phyloP scores from a whole-genome alignment of 2,797 vertebrate species.

The Enteromius radiatus region DNA sequence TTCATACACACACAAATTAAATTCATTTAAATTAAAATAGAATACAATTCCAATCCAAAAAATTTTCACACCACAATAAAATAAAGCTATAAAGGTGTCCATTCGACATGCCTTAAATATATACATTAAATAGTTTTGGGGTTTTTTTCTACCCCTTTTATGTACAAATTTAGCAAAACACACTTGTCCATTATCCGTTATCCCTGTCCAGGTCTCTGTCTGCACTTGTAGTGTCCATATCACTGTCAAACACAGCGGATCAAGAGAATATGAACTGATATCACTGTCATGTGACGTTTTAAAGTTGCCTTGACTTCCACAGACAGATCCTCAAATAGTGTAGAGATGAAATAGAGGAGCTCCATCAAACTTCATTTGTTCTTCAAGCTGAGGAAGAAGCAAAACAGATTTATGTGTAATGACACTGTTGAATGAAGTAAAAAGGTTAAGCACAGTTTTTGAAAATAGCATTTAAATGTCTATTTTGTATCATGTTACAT shows the following conservation, averaged over 20 bases:
- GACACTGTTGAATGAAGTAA: neutral
- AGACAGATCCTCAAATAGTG: conserved; percentile 9
- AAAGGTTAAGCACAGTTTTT: neutral
- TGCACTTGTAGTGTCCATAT: neutral
- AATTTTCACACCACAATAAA: conserved; percentile 14
- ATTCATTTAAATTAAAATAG: conserved; percentile 19
- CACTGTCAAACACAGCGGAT: neutral
- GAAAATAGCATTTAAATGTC: neutral
- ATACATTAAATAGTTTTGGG: neutral
- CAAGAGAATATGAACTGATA: neutral
- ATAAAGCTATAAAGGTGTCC: neutral
- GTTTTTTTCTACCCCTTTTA: neutral
- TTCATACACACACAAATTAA: neutral
- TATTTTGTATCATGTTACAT: neutral
- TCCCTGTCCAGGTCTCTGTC: neutral
- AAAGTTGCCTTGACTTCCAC: conserved; percentile 8
- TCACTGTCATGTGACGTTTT: neutral
- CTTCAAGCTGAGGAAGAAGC: conserved; percentile 38
- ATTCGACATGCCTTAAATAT: conserved; percentile 22
- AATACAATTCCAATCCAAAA: neutral
- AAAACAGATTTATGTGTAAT: neutral
- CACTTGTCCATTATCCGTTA: neutral
- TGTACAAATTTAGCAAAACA: neutral
- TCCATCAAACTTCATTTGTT: conserved; percentile 32
- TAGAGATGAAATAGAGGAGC: neutral